A percentile compares a stretch with the other conserved stretches of the same genome.
Conservation (phyloP, 2,888 invertebrate genomes). For the Amiota mariae region DNA sequence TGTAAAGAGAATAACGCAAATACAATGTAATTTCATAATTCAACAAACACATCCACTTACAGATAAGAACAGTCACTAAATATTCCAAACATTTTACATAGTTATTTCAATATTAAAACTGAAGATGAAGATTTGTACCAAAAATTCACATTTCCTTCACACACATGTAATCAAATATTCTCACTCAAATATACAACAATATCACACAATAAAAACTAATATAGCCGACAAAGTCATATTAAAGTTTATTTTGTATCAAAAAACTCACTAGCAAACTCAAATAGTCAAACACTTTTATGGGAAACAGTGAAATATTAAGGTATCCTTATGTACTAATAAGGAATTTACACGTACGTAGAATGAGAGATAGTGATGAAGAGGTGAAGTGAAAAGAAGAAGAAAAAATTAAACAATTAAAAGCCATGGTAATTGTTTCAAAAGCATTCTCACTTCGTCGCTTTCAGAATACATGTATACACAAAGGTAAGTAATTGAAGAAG, state of each 20-base stretch:
- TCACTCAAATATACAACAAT: not conserved
- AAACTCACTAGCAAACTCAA: slow-evolving; percentile 43
- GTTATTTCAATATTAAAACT: too few relatives aligned
- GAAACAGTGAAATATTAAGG: slow-evolving; percentile 17
- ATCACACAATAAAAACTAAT: slow-evolving; percentile 2
- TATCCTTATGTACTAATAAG: too few relatives aligned
- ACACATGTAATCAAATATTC: not conserved
- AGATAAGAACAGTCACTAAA: not conserved
- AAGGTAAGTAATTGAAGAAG: not conserved
- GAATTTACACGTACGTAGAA: too few relatives aligned
- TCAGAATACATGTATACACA: slow-evolving; percentile 26
- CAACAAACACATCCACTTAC: not conserved
- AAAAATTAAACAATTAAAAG: slow-evolving; percentile 53
- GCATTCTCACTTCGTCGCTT: slow-evolving; percentile 64
- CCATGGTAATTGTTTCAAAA: slow-evolving; percentile 63
- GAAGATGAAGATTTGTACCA: not conserved
- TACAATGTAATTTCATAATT: not conserved
- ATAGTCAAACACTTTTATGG: slow-evolving; percentile 22
- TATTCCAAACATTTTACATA: too few relatives aligned
- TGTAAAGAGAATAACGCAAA: not conserved
- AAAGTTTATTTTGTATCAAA: slow-evolving; percentile 61
- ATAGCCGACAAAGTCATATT: not conserved
- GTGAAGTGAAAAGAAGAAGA: too few relatives aligned
- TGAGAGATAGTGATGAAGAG: too few relatives aligned
- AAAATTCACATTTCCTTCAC: not conserved